Evolutionary conservation across 2,113 vertebrate species (phyloP).

Genomic region (Nanger granti): DNA sequence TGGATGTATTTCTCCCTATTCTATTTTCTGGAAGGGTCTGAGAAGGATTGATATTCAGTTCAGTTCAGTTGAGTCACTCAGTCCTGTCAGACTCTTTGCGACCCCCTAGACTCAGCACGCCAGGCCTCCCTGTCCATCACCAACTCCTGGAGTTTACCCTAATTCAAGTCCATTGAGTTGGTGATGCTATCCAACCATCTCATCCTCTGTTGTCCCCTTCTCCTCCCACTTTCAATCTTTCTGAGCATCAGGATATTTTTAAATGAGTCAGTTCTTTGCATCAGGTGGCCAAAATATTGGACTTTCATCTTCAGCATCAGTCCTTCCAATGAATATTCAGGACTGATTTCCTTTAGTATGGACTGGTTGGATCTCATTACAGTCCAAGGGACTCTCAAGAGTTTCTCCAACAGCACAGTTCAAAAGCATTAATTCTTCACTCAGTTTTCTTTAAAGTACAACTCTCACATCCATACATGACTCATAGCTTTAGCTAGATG

Average conservation of each 20-base stretch:
- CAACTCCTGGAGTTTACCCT: not conserved
- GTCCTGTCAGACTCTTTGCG: rapidly evolving
- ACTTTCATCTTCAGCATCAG: not conserved
- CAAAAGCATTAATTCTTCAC: not conserved
- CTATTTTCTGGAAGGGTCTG: not conserved
- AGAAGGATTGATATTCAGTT: not conserved
- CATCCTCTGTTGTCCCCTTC: not conserved
- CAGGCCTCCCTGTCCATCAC: not conserved
- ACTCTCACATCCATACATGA: not conserved
- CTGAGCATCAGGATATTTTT: not conserved
- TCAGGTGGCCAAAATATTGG: not conserved
- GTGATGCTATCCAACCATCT: not conserved
- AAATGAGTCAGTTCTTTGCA: not conserved
- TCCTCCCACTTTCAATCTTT: not conserved
- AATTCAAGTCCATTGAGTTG: not conserved
- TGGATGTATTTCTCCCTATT: not conserved
- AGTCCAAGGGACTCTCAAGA: not conserved
- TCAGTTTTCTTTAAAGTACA: not conserved
- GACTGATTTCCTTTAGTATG: not conserved
- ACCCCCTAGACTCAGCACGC: not conserved
- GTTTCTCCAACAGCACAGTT: not conserved
- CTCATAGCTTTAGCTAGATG: not conserved
- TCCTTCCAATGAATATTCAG: not conserved
- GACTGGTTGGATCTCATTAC: not conserved
- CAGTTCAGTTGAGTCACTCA: not conserved